Conservation (phyloP, 2,113 vertebrate species). For the Paraplagusia blochii region DNA sequence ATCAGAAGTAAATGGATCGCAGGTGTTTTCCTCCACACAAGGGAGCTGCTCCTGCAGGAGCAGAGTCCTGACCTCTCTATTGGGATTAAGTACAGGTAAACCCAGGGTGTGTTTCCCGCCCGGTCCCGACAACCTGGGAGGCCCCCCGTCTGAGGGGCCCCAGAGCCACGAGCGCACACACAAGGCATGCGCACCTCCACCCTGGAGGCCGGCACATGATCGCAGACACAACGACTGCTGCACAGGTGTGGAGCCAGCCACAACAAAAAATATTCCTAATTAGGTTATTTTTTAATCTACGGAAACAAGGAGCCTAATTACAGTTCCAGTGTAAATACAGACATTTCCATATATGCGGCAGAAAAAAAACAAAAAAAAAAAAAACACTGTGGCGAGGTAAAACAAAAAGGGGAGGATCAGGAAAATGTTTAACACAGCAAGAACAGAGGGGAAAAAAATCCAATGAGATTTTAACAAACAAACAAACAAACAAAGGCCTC, state of each 20-base stretch:
- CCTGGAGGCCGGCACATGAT: constrained; percentile 39
- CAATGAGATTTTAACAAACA: constrained; percentile 46
- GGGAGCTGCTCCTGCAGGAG: constrained; percentile 40
- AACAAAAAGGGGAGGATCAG: constrained; percentile 60
- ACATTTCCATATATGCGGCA: constrained; percentile 62
- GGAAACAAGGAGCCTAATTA: constrained; percentile 63
- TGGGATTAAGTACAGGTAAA: constrained; percentile 67
- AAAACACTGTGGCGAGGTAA: constrained; percentile 52
- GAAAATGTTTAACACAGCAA: constrained; percentile 64
- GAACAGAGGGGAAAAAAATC: constrained; percentile 11
- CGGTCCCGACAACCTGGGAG: constrained; percentile 38
- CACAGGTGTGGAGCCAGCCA: constrained; percentile 62
- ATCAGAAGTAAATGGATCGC: constrained; percentile 56
- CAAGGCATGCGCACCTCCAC: constrained; percentile 28
- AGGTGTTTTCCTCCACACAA: constrained; percentile 56
- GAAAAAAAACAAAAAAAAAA: too few relatives aligned
- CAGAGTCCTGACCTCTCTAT: constrained; percentile 56
- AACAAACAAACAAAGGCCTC: constrained; percentile 64
- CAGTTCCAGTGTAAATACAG: constrained; percentile 68
- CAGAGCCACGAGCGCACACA: constrained; percentile 28
- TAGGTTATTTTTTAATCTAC: constrained; percentile 71
- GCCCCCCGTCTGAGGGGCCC: constrained; percentile 44
- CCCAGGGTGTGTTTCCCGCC: constrained; percentile 36
- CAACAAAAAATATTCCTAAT: constrained; percentile 71
- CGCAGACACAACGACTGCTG: constrained; percentile 28